phyloP scores from a whole-genome alignment of 37 sponge, comb jelly and placozoan genomes.

The Chondrilla cf. caribensis region DNA sequence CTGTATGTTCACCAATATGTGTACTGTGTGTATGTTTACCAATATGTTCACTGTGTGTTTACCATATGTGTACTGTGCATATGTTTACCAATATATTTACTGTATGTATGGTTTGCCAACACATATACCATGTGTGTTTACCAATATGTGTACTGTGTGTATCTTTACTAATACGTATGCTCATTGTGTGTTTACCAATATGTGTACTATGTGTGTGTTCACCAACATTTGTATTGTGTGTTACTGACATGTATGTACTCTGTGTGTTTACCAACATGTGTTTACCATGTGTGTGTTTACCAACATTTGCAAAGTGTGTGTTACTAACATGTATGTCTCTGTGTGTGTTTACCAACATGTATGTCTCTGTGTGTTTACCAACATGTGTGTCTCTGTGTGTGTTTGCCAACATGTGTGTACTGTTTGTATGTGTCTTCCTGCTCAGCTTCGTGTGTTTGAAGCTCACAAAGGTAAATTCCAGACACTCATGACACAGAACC shows the following conservation, averaged over 20 bases:
- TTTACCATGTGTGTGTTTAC: no score
- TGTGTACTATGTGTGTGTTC: background rate
- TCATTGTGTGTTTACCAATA: background rate
- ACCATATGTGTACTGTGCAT: background rate
- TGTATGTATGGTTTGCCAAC: background rate
- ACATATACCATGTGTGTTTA: background rate
- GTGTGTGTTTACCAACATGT: background rate
- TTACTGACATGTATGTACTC: background rate
- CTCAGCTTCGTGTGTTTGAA: conserved; percentile 72
- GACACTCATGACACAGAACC: conserved; percentile 37
- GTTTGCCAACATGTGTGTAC: background rate
- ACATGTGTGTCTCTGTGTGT: conserved; percentile 48
- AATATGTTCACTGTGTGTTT: background rate
- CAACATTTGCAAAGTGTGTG: no score
- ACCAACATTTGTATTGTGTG: no score
- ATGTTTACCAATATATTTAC: no score
- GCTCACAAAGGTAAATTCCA: conserved; percentile 57
- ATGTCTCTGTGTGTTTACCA: background rate
- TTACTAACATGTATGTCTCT: background rate
- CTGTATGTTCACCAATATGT: background rate
- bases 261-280: background rate
- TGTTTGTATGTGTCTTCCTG: background rate
- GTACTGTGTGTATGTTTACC: background rate
- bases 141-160: background rate
- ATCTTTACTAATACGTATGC: background rate